Base-by-base conservation (phyloP, 1,140 invertebrate genomes). In the Dolichoris vasculosae region DNA sequence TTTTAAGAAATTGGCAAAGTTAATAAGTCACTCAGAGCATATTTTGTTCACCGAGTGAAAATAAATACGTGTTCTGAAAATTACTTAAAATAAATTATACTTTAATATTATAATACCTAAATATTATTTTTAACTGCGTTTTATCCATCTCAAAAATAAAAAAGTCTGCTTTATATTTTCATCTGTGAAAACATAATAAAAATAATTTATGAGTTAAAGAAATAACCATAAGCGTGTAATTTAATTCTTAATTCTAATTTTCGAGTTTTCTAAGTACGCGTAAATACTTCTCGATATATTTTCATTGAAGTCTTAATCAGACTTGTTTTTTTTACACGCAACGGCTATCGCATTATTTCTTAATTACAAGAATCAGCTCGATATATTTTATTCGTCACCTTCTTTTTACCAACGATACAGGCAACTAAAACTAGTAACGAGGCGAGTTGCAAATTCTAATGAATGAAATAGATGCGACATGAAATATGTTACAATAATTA, bases 401-500 rank as follows among this genome's bases (percentile, higher is more conserved):
- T 35, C 35, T 77, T 79, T 63, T 79, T 73, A 43, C 43, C 35
- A 20, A 23, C 2, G 26, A 48, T 55, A 26, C 67, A 2, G 55
- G 32, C 64, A 76, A 71, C 69, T 51, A 83, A 64, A 76, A 76
- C 30, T 59, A 9, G 48, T 59, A 82, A 59, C 69, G 69, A 75
- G 81, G 30, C 64, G 30, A 46, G 48, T 11, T 6, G 80, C 40
- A 59, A 84, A 77, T 84, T 84, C 75, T 69, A 84, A 43, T n/a
- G 55, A 83, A 63, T 48, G 6, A 2, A 30, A 17, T 40, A 6
- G 8, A 59, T 30, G 38, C 59, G 20, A 35, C 67, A 13, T 40
- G 67, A 71, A 13, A 30, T 8, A 40, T 35, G 48, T 51, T 77
- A 78, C 73, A 63, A 26, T 84, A 78, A 84, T 84, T 84, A 75